Percentiles rank a stretch among this genome's conserved stretches.
Conservation (phyloP, 2,888 invertebrate species). For the Drosophila pullipes region DNA sequence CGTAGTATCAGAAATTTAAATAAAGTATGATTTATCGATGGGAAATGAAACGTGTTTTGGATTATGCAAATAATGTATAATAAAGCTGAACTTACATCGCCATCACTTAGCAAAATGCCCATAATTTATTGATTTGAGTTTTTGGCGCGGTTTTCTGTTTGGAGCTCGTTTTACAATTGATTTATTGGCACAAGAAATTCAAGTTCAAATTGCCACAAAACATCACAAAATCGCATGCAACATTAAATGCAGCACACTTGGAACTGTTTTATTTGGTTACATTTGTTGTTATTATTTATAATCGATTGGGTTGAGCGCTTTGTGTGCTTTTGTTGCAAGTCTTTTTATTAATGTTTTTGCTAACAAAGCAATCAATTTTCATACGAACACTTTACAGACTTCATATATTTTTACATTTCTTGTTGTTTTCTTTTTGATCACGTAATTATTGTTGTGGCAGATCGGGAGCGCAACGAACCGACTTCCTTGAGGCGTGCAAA, state of each 20-base stretch:
- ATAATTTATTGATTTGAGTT: slow-evolving; percentile 63
- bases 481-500: slow-evolving; percentile 82
- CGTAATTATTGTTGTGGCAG: slow-evolving; percentile 37
- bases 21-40: slow-evolving; percentile 25
- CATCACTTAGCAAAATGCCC: slow-evolving; percentile 83
- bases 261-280: slow-evolving; percentile 37
- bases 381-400: slow-evolving; percentile 62
- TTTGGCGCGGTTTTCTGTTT: slow-evolving; percentile 34
- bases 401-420: slow-evolving; percentile 33
- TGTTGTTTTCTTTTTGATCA: slow-evolving; percentile 16
- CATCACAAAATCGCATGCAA: slow-evolving; percentile 40
- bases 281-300: slow-evolving; percentile 63
- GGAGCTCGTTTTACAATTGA: slow-evolving; percentile 46
- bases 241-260: slow-evolving; percentile 47
- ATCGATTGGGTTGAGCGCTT: slow-evolving; percentile 35
- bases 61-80: slow-evolving; percentile 26
- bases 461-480: slow-evolving; percentile 70
- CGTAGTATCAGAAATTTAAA: not conserved
- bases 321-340: slow-evolving; percentile 57
- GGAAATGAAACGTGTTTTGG: slow-evolving; percentile 20
- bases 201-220: slow-evolving; percentile 39
- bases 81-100: slow-evolving; percentile 78
- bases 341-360: slow-evolving; percentile 67
- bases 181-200: slow-evolving; percentile 42
- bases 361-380: slow-evolving; percentile 64